Evolutionary conservation across 2,113 vertebrate species (phyloP).

Genomic region (Monopterus albus): DNA sequence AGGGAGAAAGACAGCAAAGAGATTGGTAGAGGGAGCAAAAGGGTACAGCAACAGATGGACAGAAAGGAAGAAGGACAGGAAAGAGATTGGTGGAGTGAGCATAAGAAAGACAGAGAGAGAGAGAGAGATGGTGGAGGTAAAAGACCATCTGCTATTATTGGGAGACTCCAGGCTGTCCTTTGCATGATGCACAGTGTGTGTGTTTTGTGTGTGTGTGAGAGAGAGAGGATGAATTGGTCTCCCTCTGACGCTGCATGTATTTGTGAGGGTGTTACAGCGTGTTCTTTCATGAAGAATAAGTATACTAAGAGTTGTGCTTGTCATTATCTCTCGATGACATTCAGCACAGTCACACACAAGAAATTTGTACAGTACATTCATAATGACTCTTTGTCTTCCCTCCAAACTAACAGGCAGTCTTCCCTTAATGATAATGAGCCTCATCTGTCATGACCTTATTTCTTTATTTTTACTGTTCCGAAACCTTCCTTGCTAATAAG

Average conservation of each 20-base stretch:
- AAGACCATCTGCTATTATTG: slow-evolving; percentile 67
- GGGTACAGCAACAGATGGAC: slow-evolving; percentile 53
- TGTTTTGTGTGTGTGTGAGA: slow-evolving; percentile 10
- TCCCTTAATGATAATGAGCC: not conserved
- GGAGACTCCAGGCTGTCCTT: slow-evolving; percentile 37
- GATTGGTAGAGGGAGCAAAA: slow-evolving; percentile 34
- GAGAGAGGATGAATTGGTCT: slow-evolving; percentile 32
- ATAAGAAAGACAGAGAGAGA: slow-evolving; percentile 21
- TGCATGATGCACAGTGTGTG: slow-evolving; percentile 11
- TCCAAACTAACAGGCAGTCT: not conserved
- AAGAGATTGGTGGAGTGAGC: slow-evolving; percentile 37
- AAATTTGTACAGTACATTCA: too few relatives aligned
- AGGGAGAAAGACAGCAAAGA: not conserved
- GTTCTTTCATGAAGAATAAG: too few relatives aligned
- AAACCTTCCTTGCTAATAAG: too few relatives aligned
- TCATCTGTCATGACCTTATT: too few relatives aligned
- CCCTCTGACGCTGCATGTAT: slow-evolving; percentile 25
- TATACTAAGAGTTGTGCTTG: slow-evolving; percentile 29
- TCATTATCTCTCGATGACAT: not conserved
- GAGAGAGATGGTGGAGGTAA: slow-evolving; percentile 32
- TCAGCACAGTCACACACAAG: not conserved
- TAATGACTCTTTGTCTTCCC: too few relatives aligned
- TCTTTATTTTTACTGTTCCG: too few relatives aligned
- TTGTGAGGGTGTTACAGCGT: slow-evolving; percentile 1
- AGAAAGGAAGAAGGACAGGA: slow-evolving; percentile 25